A percentile compares a stretch with the other conserved stretches of the same genome.
Conservation (phyloP, 2,888 invertebrate genomes). For the Lobophora halterata region DNA sequence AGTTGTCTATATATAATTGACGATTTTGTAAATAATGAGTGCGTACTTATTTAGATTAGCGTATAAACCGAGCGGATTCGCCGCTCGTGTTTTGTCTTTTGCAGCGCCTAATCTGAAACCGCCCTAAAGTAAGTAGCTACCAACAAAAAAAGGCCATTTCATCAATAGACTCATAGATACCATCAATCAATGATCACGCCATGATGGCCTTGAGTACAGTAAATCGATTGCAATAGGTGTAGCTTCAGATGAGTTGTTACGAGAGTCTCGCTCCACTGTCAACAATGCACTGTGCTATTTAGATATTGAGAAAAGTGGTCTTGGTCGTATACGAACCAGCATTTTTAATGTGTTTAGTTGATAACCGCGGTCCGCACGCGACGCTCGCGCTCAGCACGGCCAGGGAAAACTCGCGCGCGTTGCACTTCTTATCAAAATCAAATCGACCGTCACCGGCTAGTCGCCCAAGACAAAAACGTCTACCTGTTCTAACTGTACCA, state of each 20-base stretch:
- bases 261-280: conserved; percentile 10
- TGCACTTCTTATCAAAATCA: conserved; percentile 38
- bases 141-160: too few relatives aligned
- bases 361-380: conserved; percentile 64
- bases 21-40: too few relatives aligned
- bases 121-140: too few relatives aligned
- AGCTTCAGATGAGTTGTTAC: neutral
- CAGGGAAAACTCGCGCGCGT: conserved; percentile 35
- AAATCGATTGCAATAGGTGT: neutral
- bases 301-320: conserved; percentile 47
- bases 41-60: too few relatives aligned
- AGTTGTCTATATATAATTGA: too few relatives aligned
- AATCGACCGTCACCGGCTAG: conserved; percentile 17
- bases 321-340: conserved; percentile 51
- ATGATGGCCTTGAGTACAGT: neutral
- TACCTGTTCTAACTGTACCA: neutral
- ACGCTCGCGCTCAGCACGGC: conserved; percentile 54
- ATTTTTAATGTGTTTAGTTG: conserved; percentile 73
- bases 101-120: too few relatives aligned
- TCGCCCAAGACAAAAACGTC: conserved; percentile 6
- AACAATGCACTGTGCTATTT: conserved; percentile 43
- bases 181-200: too few relatives aligned
- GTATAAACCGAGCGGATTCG: too few relatives aligned
- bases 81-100: too few relatives aligned
- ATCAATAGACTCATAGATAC: too few relatives aligned